phyloP scores from a whole-genome alignment of 2,888 invertebrate genomes.

The Bellardia pandia region DNA sequence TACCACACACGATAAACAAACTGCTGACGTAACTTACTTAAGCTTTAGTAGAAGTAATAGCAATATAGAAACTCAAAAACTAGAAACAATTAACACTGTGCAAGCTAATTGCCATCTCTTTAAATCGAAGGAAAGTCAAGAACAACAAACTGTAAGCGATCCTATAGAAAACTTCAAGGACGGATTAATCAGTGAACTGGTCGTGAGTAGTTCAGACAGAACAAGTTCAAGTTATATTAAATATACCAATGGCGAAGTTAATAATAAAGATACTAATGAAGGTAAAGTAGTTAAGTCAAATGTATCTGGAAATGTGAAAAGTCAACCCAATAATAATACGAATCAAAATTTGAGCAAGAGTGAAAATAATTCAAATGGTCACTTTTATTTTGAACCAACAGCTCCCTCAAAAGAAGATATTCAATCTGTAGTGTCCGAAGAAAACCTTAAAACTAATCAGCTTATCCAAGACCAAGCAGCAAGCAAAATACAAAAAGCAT shows the following conservation, averaged over 20 bases:
- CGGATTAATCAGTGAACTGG: no score
- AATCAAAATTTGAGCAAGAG: neutral
- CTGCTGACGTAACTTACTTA: no score
- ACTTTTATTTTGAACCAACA: neutral
- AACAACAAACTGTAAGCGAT: no score
- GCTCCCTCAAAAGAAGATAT: neutral
- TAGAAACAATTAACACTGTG: no score
- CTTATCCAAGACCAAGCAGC: constrained; percentile 61
- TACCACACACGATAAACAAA: no score
- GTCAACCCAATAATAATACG: neutral
- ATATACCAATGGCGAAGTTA: neutral
- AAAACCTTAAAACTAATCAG: neutral
- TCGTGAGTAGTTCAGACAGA: no score
- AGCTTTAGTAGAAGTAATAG: no score
- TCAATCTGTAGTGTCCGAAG: neutral
- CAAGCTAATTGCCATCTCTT: no score
- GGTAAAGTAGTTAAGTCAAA: no score
- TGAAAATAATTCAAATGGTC: neutral
- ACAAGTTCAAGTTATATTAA: neutral
- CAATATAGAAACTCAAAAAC: no score
- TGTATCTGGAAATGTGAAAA: neutral
- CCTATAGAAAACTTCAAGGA: no score
- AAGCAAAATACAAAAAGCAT: constrained; percentile 72
- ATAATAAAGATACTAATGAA: neutral
- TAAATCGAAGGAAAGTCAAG: no score